These are phyloP conservation scores for Sialia sialis DNA, from an alignment of 2,113 vertebrate species.

Conservation along the genomic window DNA sequence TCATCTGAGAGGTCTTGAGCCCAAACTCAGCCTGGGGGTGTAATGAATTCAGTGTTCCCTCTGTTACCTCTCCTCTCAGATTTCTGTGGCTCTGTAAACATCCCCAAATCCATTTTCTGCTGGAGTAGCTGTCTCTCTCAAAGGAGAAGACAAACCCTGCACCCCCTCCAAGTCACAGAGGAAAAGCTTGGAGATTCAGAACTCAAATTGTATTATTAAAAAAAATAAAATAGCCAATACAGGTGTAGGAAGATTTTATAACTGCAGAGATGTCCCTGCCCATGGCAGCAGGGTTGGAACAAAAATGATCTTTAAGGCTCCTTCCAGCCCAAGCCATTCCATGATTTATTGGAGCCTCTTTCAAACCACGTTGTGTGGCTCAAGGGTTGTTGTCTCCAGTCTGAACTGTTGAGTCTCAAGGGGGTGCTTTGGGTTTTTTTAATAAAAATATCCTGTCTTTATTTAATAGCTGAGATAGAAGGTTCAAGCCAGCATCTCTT, in stretches of 20 bases:
- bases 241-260: neutral
- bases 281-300: neutral
- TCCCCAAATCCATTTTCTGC: neutral
- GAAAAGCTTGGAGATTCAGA: neutral
- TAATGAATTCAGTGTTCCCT: neutral
- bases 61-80: neutral
- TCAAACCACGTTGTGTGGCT: neutral
- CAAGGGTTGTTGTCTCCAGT: neutral
- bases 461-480: slow-evolving; percentile 36
- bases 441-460: slow-evolving; percentile 28
- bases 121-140: neutral
- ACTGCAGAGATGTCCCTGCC: neutral
- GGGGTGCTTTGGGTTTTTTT: neutral
- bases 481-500: neutral
- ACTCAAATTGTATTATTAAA: neutral
- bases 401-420: slow-evolving; percentile 4
- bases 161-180: neutral
- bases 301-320: neutral
- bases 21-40: neutral
- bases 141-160: neutral
- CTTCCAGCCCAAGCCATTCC: neutral
- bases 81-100: slow-evolving; percentile 6
- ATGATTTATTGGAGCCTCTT: neutral
- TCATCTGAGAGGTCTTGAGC: slow-evolving; percentile 13
- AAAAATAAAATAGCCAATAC: neutral